These are phyloP conservation scores for Hycleus cichorii DNA, from an alignment of 1,140 invertebrate genomes.

Conservation along the genomic window DNA sequence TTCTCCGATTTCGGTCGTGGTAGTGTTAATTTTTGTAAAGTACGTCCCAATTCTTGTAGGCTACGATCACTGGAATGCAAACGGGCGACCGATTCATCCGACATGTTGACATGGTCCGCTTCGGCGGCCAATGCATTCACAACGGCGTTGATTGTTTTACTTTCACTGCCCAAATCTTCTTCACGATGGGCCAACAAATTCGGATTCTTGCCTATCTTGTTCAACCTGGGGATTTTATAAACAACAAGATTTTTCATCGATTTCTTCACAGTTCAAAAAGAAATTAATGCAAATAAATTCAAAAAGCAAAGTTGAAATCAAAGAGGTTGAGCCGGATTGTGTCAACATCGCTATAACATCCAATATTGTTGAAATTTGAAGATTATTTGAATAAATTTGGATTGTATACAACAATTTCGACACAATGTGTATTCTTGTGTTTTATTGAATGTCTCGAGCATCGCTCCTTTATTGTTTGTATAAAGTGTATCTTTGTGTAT, in stretches of 20 bases:
- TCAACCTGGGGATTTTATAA: constrained; percentile 54
- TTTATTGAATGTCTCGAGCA: constrained; percentile 29
- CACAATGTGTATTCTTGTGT: constrained; percentile 15
- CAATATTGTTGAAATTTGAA: no score
- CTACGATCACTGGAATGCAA: constrained; percentile 54
- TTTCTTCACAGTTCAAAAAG: not conserved
- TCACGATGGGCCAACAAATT: constrained; percentile 89
- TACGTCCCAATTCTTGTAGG: constrained; percentile 58
- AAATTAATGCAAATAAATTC: constrained; percentile 8
- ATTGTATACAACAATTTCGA: no score
- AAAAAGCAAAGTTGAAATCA: not conserved
- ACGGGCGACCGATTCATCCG: constrained; percentile 63
- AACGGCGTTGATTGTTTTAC: constrained; percentile 84
- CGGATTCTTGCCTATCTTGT: constrained; percentile 98
- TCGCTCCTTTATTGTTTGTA: constrained; percentile 25
- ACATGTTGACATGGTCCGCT: constrained; percentile 71
- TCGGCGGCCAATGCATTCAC: constrained; percentile 84
- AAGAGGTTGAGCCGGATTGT: not conserved
- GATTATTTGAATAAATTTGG: no score
- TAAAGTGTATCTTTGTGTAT: constrained; percentile 14
- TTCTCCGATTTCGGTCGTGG: constrained; percentile 77
- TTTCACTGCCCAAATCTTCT: constrained; percentile 78
- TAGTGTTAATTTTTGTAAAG: constrained; percentile 46
- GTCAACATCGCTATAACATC: not conserved
- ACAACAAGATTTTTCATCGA: not conserved